Evolutionary conservation across 2,888 invertebrate species (phyloP).

Genomic region (Eupithecia tripunctaria): DNA sequence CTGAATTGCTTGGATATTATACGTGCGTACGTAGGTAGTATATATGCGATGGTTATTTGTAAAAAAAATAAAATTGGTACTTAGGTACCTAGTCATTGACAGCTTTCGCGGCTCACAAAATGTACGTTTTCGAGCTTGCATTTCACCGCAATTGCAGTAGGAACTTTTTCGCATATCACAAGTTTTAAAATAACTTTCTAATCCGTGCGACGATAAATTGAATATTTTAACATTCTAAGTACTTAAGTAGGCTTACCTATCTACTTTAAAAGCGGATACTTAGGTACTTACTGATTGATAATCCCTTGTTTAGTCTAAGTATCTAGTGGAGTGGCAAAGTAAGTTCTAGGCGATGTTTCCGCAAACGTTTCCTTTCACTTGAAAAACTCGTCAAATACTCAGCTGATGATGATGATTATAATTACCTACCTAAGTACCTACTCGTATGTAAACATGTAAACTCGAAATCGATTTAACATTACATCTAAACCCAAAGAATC

Average conservation of each 20-base stretch:
- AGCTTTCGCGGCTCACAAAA: too few relatives aligned
- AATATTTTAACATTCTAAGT: not conserved
- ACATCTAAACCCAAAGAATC: too few relatives aligned
- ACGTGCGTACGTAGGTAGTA: too few relatives aligned
- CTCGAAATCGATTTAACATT: too few relatives aligned
- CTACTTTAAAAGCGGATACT: not conserved
- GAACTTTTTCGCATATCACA: not conserved
- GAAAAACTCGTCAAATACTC: too few relatives aligned
- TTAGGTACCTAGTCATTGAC: too few relatives aligned
- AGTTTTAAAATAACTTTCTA: not conserved
- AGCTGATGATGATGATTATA: too few relatives aligned
- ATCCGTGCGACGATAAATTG: slow-evolving; percentile 5
- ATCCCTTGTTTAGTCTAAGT: not conserved
- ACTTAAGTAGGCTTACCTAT: not conserved
- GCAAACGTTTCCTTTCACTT: not conserved
- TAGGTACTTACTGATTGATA: not conserved
- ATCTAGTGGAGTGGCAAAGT: not conserved
- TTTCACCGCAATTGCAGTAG: not conserved
- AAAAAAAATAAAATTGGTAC: too few relatives aligned
- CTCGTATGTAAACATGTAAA: too few relatives aligned
- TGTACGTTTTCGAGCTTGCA: not conserved
- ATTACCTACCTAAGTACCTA: too few relatives aligned
- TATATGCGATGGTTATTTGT: too few relatives aligned
- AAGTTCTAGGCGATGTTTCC: not conserved
- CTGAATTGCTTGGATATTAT: too few relatives aligned